These are phyloP conservation scores for Acleris literana DNA, from an alignment of 2,888 invertebrate species.

Conservation along the genomic window DNA sequence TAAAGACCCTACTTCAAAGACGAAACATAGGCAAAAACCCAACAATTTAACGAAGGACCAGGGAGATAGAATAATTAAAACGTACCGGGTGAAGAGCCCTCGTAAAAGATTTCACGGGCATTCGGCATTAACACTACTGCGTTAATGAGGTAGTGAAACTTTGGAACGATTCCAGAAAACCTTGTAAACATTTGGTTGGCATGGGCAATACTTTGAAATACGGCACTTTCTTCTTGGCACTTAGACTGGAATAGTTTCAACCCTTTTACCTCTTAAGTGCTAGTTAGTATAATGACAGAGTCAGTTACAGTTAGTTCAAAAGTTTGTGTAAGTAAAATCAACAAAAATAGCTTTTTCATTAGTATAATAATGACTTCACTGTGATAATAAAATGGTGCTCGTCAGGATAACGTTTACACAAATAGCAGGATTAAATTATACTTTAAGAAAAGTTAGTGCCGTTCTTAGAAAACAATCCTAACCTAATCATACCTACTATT, in stretches of 20 bases:
- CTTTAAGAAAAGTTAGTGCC: neutral
- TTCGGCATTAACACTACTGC: constrained; percentile 71
- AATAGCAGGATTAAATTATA: neutral
- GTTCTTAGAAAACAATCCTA: neutral
- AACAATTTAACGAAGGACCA: constrained; percentile 74
- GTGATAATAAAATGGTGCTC: constrained; percentile 4
- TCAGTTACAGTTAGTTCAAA: neutral
- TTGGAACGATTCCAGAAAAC: constrained; percentile 72
- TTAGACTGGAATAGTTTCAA: constrained; percentile 15
- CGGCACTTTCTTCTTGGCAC: constrained; percentile 28
- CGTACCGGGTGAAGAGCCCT: constrained; percentile 62
- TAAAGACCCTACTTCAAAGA: constrained; percentile 49
- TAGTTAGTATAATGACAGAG: constrained; percentile 18
- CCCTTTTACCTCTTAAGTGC: constrained; percentile 14
- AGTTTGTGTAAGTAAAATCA: constrained; percentile 1
- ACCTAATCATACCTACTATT: too few species aligned
- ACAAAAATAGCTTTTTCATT: constrained; percentile 19
- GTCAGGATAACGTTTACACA: constrained; percentile 8
- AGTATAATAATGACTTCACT: constrained; percentile 10
- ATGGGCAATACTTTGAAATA: constrained; percentile 22
- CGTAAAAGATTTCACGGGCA: constrained; percentile 75
- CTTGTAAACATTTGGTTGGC: constrained; percentile 60
- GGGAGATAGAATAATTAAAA: constrained; percentile 70
- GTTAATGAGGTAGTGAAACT: constrained; percentile 75
- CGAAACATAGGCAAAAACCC: constrained; percentile 71